Evolutionary conservation across 2,797 vertebrate genomes (phyloP).

Genomic region (Hybognathus amarus): DNA sequence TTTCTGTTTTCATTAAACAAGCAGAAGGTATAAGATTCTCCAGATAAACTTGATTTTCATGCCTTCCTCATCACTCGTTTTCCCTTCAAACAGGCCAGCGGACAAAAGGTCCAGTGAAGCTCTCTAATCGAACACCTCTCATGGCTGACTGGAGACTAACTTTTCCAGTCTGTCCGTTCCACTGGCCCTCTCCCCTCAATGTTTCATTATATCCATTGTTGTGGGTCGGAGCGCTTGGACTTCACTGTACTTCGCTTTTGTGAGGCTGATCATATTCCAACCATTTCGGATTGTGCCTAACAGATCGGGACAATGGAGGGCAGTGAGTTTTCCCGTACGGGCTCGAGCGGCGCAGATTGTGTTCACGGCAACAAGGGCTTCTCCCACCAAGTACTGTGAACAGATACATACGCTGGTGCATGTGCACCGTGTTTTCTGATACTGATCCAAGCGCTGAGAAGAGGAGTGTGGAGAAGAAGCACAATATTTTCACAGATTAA

Average conservation of each 20-base stretch:
- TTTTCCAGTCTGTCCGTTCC: conserved; percentile 73
- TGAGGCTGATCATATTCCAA: conserved; percentile 46
- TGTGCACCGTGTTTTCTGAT: not conserved
- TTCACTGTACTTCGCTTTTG: conserved; percentile 43
- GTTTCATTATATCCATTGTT: conserved; percentile 53
- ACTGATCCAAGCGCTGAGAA: not conserved
- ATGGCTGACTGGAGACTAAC: conserved; percentile 78
- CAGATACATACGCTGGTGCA: not conserved
- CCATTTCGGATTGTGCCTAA: conserved; percentile 22
- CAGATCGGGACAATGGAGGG: conserved; percentile 41
- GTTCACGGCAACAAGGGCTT: conserved; percentile 65
- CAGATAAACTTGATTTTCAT: conserved; percentile 64
- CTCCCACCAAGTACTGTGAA: not conserved
- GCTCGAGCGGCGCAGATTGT: conserved; percentile 20
- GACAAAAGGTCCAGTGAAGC: conserved; percentile 84
- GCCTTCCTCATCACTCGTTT: conserved; percentile 65
- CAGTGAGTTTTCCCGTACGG: conserved; percentile 17
- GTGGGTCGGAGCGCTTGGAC: conserved; percentile 31
- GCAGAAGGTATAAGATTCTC: conserved; percentile 16
- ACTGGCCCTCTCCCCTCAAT: conserved; percentile 35
- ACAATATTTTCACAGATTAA: not conserved
- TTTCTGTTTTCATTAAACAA: conserved; percentile 28
- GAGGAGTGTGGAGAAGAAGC: not conserved
- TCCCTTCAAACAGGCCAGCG: conserved; percentile 73
- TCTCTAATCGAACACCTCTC: conserved; percentile 81